These are phyloP conservation scores for Neodontobutis hainanensis DNA, from an alignment of 2,113 vertebrate genomes.

Conservation along the genomic window DNA sequence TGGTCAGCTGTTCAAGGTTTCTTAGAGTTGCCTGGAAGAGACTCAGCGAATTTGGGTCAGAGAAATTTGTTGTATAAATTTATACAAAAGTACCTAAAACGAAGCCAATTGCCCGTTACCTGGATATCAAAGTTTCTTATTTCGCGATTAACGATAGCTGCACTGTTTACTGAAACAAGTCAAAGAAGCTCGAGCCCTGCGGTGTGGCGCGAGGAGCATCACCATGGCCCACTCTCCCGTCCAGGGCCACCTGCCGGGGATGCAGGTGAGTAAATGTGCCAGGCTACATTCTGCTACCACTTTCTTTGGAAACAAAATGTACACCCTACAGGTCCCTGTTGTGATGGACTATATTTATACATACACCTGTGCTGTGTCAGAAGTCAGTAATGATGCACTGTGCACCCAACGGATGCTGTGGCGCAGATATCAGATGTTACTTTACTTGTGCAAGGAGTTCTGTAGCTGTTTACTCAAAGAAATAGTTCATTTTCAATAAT, in stretches of 20 bases:
- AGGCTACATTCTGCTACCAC: no score
- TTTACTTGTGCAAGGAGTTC: not conserved
- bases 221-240: constrained; percentile 92
- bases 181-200: constrained; percentile 26
- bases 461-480: no score
- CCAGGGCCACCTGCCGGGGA: constrained; percentile 90
- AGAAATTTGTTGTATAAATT: constrained; percentile 4
- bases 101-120: not conserved
- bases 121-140: not conserved
- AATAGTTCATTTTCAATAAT: no score
- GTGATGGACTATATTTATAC: not conserved
- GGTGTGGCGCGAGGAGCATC: constrained; percentile 34
- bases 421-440: not conserved
- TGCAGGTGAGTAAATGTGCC: constrained; percentile 84
- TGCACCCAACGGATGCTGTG: no score
- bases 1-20: constrained; percentile 54
- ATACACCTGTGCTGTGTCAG: not conserved
- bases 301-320: constrained; percentile 35
- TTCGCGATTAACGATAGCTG: constrained; percentile 17
- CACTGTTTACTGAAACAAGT: constrained; percentile 36
- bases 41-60: not conserved
- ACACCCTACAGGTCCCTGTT: constrained; percentile 2
- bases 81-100: not conserved
- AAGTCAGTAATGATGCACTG: no score
- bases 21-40: constrained; percentile 12